Evolutionary conservation across 2,888 invertebrate species (phyloP), one percentile per base, ranked within the genome.

Genomic region (Drosophila subsilvestris): DNA sequence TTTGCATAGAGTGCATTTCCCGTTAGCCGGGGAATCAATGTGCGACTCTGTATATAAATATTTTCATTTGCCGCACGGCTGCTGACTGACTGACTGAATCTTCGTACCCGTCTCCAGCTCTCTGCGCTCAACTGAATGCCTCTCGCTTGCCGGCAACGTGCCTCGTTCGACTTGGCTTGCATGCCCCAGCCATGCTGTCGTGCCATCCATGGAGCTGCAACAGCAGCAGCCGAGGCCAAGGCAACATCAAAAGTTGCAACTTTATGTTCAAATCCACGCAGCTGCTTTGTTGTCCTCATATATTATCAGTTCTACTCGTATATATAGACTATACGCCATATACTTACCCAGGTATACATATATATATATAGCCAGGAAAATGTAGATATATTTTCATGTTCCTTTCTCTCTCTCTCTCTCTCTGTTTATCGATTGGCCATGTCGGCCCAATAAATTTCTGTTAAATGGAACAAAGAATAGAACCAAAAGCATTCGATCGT

Each of bases 31-130:
- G 32, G 65, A 48, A 56, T 66, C 65, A 66, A 65, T 65, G 55
- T 65, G 65, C 65, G 20, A 69, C 53, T 69, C 47, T 59, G 70
- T 70, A 22, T 61, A 69, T 70, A 55, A 60, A 72, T 71, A 73
- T 65, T 73, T 70, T 68, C 62, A 61, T 78, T 75, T 86, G 85
- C 87, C 87, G 87, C 83, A 83, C 82, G 82, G 85, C 68, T 84
- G 79, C 61, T 59, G 67, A 42, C 65, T 66, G 66, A 54, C 66
- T 56, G 37, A 37, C 37, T 37, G 37, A 37, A 37, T 37, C 37
- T 37, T 37, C n/a, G 37, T 14, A 7, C n/a, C 7, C 37, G 37
- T 7, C 37, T 37, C n/a, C 7, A 2, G 1, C 32, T 14, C 65
- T 55, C 65, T 7, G 65, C 53, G 32, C 45, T 27, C 45, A 7